A percentile compares a stretch with the other conserved stretches of the same genome.
Conservation (phyloP, 1,140 invertebrate genomes). For the Pachyrhynchus sulphureomaculatus region DNA sequence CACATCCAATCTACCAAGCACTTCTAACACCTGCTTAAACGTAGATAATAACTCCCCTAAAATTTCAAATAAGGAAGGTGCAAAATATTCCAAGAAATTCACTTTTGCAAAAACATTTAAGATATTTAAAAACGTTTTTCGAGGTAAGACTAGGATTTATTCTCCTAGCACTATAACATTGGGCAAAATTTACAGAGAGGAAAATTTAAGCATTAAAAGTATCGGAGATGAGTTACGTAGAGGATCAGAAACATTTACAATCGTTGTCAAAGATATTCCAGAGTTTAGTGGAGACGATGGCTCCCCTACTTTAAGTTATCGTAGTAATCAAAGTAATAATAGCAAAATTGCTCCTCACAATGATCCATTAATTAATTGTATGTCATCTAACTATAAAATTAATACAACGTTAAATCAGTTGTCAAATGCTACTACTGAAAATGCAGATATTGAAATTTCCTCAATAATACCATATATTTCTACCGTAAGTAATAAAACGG, state of each 20-base stretch:
- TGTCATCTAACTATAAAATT: too few species aligned
- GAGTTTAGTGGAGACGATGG: neutral
- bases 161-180: conserved; percentile 8
- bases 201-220: conserved; percentile 2
- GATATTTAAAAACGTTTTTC: neutral
- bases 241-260: conserved; percentile 4
- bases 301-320: neutral
- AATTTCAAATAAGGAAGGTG: neutral
- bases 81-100: neutral
- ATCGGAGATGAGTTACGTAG: neutral
- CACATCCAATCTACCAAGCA: neutral
- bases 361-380: too few species aligned
- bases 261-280: neutral
- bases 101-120: neutral
- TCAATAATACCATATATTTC: too few species aligned
- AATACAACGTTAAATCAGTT: too few species aligned
- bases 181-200: conserved; percentile 17
- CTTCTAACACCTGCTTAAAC: neutral
- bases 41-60: neutral
- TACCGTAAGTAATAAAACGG: too few species aligned
- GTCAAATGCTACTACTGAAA: too few species aligned
- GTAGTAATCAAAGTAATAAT: too few species aligned
- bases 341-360: too few species aligned
- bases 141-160: conserved; percentile 7
- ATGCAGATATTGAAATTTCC: too few species aligned